Base-by-base conservation (phyloP, 2,113 vertebrate genomes). In the Fulica atra region DNA sequence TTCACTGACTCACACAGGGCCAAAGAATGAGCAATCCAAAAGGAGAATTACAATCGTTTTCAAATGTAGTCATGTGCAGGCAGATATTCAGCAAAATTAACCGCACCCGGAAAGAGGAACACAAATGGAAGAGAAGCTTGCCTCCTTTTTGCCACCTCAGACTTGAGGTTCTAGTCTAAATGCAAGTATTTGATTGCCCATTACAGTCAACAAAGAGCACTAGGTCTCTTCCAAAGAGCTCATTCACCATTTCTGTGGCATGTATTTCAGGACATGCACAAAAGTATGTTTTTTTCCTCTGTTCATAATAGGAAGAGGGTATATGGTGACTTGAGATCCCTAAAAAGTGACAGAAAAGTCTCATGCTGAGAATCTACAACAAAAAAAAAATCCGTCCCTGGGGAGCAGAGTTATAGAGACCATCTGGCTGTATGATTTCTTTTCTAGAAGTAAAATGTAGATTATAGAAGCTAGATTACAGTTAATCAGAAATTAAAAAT, bases 21-120 rank as follows among this genome's bases (percentile, higher is more conserved):
- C 79, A 86, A 91, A 83, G 82, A 94, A 86, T 81, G 69, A 56
- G 79, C 88, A 96, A 92, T 60, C 51, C 65, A 81, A 88, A 64
- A 4, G 36, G 29, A 92, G 79, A 86, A 70, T 56, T 77, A 59
- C 84, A 86, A 81, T 78, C 90, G 38, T 86, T 90, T 78, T 83
- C 74, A 59, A 16, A 51, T 77, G 56, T 24, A 88, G 78, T 88
- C 60, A 59, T 51, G 72, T 88, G 77, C 60, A 42, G 80, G 95
- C 82, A 92, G 60, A 89, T 74, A 90, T 48, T 86, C 60, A 70
- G 78, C 36, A 82, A 83, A 92, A 74, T 24, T 46, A 71, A 38
- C 51, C 20, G 5, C 21, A 53, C 42, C 38, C 11, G 15, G 86
- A 60, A 80, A 76, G 33, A 72, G 38, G 60, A 57, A 77, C 90